These are phyloP conservation scores for Phyllotreta cruciferae DNA, from an alignment of 2,888 invertebrate genomes.

Conservation along the genomic window DNA sequence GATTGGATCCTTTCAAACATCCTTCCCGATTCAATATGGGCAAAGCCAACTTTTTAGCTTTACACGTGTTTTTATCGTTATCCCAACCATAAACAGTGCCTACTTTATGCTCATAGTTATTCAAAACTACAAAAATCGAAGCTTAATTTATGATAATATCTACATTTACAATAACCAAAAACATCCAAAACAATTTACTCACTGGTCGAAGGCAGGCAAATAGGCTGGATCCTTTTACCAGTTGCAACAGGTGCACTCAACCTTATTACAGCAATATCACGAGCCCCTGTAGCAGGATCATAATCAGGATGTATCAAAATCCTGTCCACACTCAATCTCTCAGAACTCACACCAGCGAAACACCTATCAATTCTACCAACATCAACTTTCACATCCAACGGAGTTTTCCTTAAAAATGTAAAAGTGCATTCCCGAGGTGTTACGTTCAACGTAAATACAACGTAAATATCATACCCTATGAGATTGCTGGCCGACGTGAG, in stretches of 20 bases:
- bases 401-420: constrained; percentile 54
- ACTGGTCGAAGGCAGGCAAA: constrained; percentile 66
- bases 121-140: constrained; percentile 58
- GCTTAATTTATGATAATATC: too few relatives aligned
- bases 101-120: constrained; percentile 61
- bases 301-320: constrained; percentile 65
- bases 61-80: constrained; percentile 54
- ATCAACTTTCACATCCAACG: constrained; percentile 62
- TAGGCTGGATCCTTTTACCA: constrained; percentile 64
- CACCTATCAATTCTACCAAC: constrained; percentile 66
- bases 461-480: constrained; percentile 56
- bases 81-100: constrained; percentile 63
- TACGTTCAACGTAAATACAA: not conserved
- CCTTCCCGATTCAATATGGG: constrained; percentile 61
- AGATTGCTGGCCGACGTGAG: constrained; percentile 65
- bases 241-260: constrained; percentile 63
- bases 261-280: constrained; percentile 68
- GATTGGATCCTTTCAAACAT: constrained; percentile 58
- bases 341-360: constrained; percentile 60
- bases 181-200: too few relatives aligned
- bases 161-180: too few relatives aligned
- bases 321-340: constrained; percentile 63
- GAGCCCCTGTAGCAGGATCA: constrained; percentile 61
- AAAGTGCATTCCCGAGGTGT: too few relatives aligned
- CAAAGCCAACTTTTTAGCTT: constrained; percentile 63